phyloP scores from a whole-genome alignment of 2,113 vertebrate species.

The Myxocyprinus asiaticus region DNA sequence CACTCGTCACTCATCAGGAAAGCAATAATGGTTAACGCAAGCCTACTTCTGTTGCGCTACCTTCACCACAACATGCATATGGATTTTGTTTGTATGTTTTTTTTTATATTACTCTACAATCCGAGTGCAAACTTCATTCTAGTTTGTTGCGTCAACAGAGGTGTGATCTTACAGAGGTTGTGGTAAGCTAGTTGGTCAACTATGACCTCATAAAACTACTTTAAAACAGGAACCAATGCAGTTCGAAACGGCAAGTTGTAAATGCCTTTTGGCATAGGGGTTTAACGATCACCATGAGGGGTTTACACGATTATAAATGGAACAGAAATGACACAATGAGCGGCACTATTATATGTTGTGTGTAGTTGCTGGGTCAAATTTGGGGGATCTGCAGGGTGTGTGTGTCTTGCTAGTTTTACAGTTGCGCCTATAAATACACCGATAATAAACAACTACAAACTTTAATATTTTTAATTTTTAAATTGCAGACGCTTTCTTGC shows the following conservation, averaged over 20 bases:
- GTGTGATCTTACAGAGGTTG: not conserved
- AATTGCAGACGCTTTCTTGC: too few relatives aligned
- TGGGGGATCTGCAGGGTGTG: not conserved
- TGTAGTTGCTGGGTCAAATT: conserved; percentile 16
- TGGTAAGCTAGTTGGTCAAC: conserved; percentile 58
- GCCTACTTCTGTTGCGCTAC: too few relatives aligned
- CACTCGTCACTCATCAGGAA: conserved; percentile 49
- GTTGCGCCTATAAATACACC: not conserved
- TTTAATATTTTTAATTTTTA: too few relatives aligned
- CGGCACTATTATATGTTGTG: too few relatives aligned
- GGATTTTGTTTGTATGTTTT: too few relatives aligned
- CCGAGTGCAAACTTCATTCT: not conserved
- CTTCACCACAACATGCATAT: too few relatives aligned
- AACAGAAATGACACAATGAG: too few relatives aligned
- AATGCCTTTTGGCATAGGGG: conserved; percentile 71
- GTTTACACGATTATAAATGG: conserved; percentile 60
- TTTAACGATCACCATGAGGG: conserved; percentile 35
- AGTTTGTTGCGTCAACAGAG: not conserved
- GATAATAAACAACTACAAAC: too few relatives aligned
- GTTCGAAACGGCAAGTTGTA: conserved; percentile 70
- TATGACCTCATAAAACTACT: conserved; percentile 79
- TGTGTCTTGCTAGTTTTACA: not conserved
- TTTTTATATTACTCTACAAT: not conserved
- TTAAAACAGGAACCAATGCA: conserved; percentile 71
- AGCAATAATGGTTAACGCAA: conserved; percentile 56